Percentiles rank a stretch among this genome's conserved stretches.
These are phyloP conservation scores for Cynopterus sphinx DNA, from an alignment of 2,797 vertebrate species.

Conservation along the genomic window DNA sequence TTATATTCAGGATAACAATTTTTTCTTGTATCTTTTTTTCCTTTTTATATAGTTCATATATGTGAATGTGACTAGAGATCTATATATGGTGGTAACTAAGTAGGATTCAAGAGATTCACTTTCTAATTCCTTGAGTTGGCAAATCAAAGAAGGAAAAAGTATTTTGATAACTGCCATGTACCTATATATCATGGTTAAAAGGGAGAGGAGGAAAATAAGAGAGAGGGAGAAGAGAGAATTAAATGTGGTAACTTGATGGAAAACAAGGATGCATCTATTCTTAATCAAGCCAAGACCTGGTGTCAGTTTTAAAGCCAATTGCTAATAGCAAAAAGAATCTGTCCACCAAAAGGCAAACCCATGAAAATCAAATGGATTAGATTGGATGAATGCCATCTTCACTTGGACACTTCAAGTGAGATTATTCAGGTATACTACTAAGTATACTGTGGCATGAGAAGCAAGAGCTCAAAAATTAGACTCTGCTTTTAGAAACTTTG, in stretches of 20 bases:
- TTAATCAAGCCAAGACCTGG: background rate
- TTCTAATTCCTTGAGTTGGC: background rate
- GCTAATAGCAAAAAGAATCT: conserved; percentile 42
- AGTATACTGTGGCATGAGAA: conserved; percentile 26
- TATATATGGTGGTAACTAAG: background rate
- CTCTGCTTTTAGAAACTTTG: background rate
- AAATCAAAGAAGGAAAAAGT: background rate
- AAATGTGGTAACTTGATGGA: background rate
- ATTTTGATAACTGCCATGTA: background rate
- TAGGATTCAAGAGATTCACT: background rate
- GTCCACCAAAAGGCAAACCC: conserved; percentile 61
- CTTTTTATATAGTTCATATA: background rate
- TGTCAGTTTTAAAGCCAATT: conserved; percentile 22
- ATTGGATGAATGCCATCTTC: background rate
- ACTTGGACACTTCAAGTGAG: background rate
- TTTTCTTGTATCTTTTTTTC: background rate
- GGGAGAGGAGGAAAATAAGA: background rate
- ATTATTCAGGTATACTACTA: conserved; percentile 45
- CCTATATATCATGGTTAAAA: background rate
- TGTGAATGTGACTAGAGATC: background rate
- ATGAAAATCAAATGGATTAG: conserved; percentile 39
- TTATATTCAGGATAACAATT: background rate
- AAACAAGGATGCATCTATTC: background rate
- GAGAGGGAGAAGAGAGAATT: background rate
- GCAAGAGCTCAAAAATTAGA: background rate